phyloP scores from a whole-genome alignment of 2,797 vertebrate genomes.

The Monodelphis domestica region DNA sequence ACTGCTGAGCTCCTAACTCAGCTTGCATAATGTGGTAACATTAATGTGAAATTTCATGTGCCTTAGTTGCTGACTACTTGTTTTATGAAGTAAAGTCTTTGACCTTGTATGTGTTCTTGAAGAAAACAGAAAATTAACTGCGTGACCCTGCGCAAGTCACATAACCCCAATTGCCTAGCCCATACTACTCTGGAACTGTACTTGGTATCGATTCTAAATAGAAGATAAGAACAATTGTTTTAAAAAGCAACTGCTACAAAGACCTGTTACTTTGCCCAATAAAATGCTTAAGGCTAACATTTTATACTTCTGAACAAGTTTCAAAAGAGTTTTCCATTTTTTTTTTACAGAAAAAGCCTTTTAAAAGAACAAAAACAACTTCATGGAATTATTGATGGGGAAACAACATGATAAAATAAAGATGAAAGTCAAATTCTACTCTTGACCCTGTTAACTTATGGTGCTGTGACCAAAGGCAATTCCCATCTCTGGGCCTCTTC shows the following conservation, averaged over 20 bases:
- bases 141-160: too few relatives aligned
- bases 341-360: slow-evolving; percentile 45
- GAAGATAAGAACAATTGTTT: too few relatives aligned
- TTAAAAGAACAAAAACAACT: slow-evolving; percentile 36
- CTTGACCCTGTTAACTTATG: neutral
- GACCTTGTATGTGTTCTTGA: slow-evolving; percentile 43
- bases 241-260: slow-evolving; percentile 44
- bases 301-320: slow-evolving; percentile 51
- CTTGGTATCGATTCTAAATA: too few relatives aligned
- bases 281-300: slow-evolving; percentile 27
- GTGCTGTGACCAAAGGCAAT: neutral
- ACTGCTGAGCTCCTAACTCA: neutral
- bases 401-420: neutral
- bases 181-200: too few relatives aligned
- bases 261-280: slow-evolving; percentile 38
- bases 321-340: slow-evolving; percentile 33
- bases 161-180: too few relatives aligned
- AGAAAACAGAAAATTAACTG: too few relatives aligned
- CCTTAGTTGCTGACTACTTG: slow-evolving; percentile 31
- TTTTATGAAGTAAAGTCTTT: slow-evolving; percentile 48
- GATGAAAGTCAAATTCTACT: neutral
- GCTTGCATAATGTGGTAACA: neutral
- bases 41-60: neutral
- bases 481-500: neutral
- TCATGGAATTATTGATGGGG: slow-evolving; percentile 35